Evolutionary conservation across 2,113 vertebrate species (phyloP).

Genomic region (Vidua chalybeata): DNA sequence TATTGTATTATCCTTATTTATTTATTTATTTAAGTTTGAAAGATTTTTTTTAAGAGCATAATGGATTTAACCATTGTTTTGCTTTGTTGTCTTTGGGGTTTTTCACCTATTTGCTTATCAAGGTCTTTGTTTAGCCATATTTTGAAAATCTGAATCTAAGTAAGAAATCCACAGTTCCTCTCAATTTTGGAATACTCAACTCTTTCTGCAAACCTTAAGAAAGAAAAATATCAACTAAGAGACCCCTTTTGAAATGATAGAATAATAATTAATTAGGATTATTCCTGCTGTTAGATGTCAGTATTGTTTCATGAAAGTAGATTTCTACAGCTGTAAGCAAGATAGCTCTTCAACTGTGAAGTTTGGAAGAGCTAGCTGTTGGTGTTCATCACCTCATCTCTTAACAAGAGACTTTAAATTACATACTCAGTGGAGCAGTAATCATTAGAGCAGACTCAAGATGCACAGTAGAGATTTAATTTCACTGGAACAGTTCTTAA

Average conservation of each 20-base stretch:
- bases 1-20: not conserved
- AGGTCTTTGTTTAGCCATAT: not conserved
- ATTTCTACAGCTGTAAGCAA: slow-evolving; percentile 14
- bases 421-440: slow-evolving; percentile 42
- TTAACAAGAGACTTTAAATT: slow-evolving; percentile 61
- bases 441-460: slow-evolving; percentile 45
- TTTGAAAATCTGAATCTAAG: not conserved
- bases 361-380: slow-evolving; percentile 18
- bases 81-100: accelerated
- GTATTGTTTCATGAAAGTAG: slow-evolving; percentile 27
- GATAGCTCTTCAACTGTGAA: not conserved
- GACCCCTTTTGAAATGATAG: not conserved
- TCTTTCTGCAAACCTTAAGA: not conserved
- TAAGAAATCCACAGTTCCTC: not conserved
- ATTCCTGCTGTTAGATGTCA: slow-evolving; percentile 53
- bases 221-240: not conserved
- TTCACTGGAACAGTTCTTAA: slow-evolving; percentile 55
- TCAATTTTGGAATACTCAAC: not conserved
- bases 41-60: not conserved
- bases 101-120: not conserved
- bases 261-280: not conserved
- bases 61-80: not conserved
- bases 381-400: slow-evolving; percentile 48
- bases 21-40: not conserved
- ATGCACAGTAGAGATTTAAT: slow-evolving; percentile 56